phyloP scores from a whole-genome alignment of 2,113 vertebrate species.

The cat (Felis catus) region F.catus_Fca126_mat1.0 CM031418.1:98206501-98207000 shows the following conservation, averaged over 20 bases:
- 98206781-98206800: background rate
- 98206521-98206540: background rate
- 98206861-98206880: background rate
- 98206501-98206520: background rate
- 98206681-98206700: background rate
- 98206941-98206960: background rate
- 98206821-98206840: background rate
- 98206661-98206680: background rate
- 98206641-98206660: background rate
- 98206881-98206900: background rate
- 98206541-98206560: background rate
- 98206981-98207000: background rate
- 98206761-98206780: background rate
- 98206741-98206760: background rate
- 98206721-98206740: background rate
- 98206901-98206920: background rate
- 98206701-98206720: background rate
- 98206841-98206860: background rate
- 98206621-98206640: background rate
- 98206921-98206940: background rate
- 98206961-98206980: background rate
- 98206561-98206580: background rate
- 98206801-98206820: background rate
- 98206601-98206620: background rate
- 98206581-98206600: background rate